Conservation (phyloP, 2,888 invertebrate species). For the Eupithecia abbreviata region DNA sequence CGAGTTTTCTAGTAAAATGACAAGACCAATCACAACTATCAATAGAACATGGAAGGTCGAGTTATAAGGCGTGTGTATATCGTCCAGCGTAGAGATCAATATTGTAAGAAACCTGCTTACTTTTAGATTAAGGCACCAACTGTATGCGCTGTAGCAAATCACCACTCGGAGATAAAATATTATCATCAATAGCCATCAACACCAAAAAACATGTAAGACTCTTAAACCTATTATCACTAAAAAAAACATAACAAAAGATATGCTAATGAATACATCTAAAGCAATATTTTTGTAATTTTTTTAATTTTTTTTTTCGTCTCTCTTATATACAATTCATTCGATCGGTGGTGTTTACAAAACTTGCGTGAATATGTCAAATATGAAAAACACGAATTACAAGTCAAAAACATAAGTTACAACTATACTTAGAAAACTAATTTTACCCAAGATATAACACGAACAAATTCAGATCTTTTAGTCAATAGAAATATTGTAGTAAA, state of each 20-base stretch:
- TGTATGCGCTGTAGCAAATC: slow-evolving; percentile 14
- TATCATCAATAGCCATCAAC: slow-evolving; percentile 17
- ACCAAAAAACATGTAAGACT: slow-evolving; percentile 32
- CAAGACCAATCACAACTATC: not conserved
- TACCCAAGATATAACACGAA: slow-evolving; percentile 33
- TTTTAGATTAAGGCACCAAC: slow-evolving; percentile 24
- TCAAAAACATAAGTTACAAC: slow-evolving; percentile 27
- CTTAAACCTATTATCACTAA: slow-evolving; percentile 49
- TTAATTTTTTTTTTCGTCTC: slow-evolving; percentile 31
- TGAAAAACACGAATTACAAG: slow-evolving; percentile 22
- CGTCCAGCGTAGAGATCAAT: slow-evolving; percentile 8
- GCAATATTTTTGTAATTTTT: slow-evolving; percentile 38
- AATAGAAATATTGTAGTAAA: not conserved
- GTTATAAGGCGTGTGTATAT: not conserved
- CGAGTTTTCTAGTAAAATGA: not conserved
- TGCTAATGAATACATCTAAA: slow-evolving; percentile 38
- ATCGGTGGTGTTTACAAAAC: slow-evolving; percentile 31
- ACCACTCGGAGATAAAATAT: slow-evolving; percentile 24
- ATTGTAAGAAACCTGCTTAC: slow-evolving; percentile 28
- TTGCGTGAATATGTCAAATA: slow-evolving; percentile 25
- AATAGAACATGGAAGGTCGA: not conserved
- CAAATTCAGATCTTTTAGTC: slow-evolving; percentile 37
- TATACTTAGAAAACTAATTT: slow-evolving; percentile 37
- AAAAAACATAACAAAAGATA: slow-evolving; percentile 48
- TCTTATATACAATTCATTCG: slow-evolving; percentile 31